These are phyloP conservation scores for Eudorcas thomsonii DNA, from an alignment of 2,113 vertebrate genomes.

Conservation along the genomic window DNA sequence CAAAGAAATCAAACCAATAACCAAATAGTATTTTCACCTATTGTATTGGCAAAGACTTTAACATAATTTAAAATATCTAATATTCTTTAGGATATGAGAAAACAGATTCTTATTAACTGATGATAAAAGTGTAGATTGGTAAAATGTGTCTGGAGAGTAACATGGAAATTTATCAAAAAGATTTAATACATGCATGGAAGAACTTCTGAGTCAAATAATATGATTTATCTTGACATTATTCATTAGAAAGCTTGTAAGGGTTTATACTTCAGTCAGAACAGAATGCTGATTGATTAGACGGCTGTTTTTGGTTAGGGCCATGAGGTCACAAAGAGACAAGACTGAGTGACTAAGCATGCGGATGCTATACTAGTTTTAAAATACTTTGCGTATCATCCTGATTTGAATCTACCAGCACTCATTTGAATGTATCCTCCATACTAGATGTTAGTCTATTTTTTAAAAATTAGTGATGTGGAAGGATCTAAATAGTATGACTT, in stretches of 20 bases:
- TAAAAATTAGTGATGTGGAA: not conserved
- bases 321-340: not conserved
- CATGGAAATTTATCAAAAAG: not conserved
- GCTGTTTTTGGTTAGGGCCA: not conserved
- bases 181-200: not conserved
- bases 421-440: not conserved
- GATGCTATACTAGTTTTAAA: not conserved
- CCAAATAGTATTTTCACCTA: conserved; percentile 1
- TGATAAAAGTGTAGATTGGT: not conserved
- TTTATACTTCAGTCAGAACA: not conserved
- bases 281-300: not conserved
- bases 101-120: not conserved
- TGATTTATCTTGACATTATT: not conserved
- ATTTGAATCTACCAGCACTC: not conserved
- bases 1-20: not conserved
- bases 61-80: not conserved
- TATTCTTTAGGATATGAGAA: not conserved
- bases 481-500: not conserved
- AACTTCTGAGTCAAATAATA: not conserved
- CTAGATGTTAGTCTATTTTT: not conserved
- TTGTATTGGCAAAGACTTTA: not conserved
- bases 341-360: not conserved
- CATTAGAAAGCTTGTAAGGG: not conserved
- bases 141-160: not conserved
- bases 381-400: not conserved